phyloP scores from a whole-genome alignment of 2,113 vertebrate species.

The Mus spicilegus region DNA sequence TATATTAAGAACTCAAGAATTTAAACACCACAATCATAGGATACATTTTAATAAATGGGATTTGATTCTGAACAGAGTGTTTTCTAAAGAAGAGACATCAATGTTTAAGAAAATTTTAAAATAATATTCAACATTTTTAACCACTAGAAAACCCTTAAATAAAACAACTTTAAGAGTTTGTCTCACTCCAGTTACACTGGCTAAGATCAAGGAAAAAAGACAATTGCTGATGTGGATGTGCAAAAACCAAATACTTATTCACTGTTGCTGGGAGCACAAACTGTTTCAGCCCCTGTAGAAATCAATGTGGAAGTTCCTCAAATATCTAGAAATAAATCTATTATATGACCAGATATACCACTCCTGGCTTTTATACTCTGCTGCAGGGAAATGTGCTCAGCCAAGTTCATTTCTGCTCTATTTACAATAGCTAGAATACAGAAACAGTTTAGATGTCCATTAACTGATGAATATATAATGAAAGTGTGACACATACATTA shows the following conservation, averaged over 20 bases:
- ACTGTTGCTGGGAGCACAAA: not conserved
- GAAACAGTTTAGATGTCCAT: not conserved
- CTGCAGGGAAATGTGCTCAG: not conserved
- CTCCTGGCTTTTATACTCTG: not conserved
- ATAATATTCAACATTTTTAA: not conserved
- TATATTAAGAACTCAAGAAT: not conserved
- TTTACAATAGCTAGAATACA: not conserved
- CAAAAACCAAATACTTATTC: not conserved
- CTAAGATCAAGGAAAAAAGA: not conserved
- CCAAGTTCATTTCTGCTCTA: not conserved
- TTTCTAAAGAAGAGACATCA: not conserved
- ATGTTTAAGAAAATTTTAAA: not conserved
- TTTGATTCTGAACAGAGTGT: not conserved
- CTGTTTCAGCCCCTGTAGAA: not conserved
- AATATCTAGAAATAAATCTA: not conserved
- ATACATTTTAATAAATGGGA: not conserved
- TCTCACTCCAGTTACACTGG: not conserved
- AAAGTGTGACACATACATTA: not conserved
- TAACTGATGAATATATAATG: not conserved
- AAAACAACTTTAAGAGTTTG: not conserved
- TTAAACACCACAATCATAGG: not conserved
- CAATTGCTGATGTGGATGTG: not conserved
- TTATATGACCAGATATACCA: not conserved
- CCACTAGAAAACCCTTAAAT: not conserved
- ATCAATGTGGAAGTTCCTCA: not conserved